Conservation (phyloP, 2,888 invertebrate genomes). For the Acanthoscelides obtectus region DNA sequence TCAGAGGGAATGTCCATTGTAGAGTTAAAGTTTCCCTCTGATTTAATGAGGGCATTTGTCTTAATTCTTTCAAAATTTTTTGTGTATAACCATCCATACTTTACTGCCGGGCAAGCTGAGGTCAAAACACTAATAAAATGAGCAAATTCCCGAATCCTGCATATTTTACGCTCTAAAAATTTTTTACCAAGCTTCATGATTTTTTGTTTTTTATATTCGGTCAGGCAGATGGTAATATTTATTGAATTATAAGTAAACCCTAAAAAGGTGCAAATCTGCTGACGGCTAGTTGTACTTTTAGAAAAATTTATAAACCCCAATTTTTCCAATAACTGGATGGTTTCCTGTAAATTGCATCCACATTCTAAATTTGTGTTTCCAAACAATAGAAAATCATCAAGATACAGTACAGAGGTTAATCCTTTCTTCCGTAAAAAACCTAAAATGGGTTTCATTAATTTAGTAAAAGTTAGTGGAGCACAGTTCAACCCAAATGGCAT, state of each 20-base stretch:
- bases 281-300: background rate
- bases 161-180: background rate
- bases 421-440: conserved; percentile 7
- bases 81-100: conserved; percentile 8
- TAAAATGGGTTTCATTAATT: conserved; percentile 1
- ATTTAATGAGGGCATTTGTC: conserved; percentile 1
- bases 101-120: conserved; percentile 10
- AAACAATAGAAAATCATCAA: conserved; percentile 5
- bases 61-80: conserved; percentile 9
- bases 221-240: conserved; percentile 9
- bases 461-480: conserved; percentile 1
- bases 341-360: conserved; percentile 1
- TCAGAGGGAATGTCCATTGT: background rate
- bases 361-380: conserved; percentile 3
- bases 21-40: background rate
- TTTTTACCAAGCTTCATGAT: conserved; percentile 1
- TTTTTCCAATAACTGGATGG: conserved; percentile 1
- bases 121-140: conserved; percentile 12
- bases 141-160: conserved; percentile 10
- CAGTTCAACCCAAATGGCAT: conserved; percentile 8
- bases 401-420: conserved; percentile 4
- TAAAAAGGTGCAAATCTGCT: conserved; percentile 3
- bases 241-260: conserved; percentile 8
- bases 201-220: conserved; percentile 4
- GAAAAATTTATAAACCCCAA: conserved; percentile 5